A percentile compares a stretch with the other conserved stretches of the same genome.
Evolutionary conservation across 2,888 invertebrate species (phyloP).

Genomic region (Caenorhabditis angaria): DNA sequence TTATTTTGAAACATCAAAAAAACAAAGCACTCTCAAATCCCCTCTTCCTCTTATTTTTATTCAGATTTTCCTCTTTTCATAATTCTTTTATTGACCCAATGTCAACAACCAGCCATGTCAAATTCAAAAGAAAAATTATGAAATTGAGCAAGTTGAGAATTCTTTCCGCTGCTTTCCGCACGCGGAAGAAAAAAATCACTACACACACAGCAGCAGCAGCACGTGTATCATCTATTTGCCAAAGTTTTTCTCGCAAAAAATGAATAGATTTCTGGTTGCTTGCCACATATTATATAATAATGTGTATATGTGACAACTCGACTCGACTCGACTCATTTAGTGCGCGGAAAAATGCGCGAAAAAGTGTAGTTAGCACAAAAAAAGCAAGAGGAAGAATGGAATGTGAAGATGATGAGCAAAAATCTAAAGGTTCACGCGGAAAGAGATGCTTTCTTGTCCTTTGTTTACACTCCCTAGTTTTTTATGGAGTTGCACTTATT

Average conservation of each 20-base stretch:
- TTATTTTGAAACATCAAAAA: too few relatives aligned
- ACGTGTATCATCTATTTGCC: slow-evolving; percentile 4
- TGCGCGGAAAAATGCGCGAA: background rate
- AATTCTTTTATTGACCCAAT: background rate
- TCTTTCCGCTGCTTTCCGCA: background rate
- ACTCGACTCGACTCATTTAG: too few relatives aligned
- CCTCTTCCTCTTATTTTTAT: background rate
- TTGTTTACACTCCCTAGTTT: background rate
- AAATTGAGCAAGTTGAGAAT: background rate
- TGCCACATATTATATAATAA: too few relatives aligned
- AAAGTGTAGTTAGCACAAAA: background rate
- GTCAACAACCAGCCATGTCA: slow-evolving; percentile 1
- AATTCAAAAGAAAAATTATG: background rate
- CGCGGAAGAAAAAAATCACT: too few relatives aligned
- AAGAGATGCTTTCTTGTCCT: background rate
- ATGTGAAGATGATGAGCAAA: slow-evolving; percentile 2
- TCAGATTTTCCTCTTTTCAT: background rate
- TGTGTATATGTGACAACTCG: background rate
- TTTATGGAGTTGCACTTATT: background rate
- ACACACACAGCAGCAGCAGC: too few relatives aligned
- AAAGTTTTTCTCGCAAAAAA: background rate
- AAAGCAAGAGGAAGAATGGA: background rate
- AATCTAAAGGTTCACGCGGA: slow-evolving; percentile 2
- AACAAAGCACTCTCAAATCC: background rate
- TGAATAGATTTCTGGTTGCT: background rate